These are phyloP conservation scores for Caenorhabditis doughertyi DNA, from an alignment of 2,888 invertebrate species.

Conservation along the genomic window DNA sequence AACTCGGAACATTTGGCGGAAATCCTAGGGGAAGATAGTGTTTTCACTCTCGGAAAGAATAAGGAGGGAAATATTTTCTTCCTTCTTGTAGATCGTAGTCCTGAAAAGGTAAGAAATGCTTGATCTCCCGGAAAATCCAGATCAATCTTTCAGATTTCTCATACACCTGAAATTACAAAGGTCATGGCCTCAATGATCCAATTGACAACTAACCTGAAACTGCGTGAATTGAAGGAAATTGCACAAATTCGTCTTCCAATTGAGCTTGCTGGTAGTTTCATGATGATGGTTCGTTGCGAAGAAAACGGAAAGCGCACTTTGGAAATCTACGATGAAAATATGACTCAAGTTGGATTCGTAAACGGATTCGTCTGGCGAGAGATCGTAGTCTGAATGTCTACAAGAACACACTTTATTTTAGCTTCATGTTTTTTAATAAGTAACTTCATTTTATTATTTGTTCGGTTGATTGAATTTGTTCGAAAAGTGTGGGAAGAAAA, in stretches of 20 bases:
- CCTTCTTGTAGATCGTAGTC: conserved; percentile 52
- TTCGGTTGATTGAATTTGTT: conserved; percentile 41
- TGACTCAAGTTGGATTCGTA: conserved; percentile 57
- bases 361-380: conserved; percentile 58
- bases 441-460: conserved; percentile 6
- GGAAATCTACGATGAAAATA: conserved; percentile 58
- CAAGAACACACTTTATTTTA: no score
- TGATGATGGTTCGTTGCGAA: conserved; percentile 44
- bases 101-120: conserved; percentile 31
- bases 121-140: background rate
- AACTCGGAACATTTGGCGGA: conserved; percentile 24
- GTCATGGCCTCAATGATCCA: conserved; percentile 53
- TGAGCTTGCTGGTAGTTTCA: conserved; percentile 56
- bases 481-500: background rate
- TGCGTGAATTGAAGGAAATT: conserved; percentile 56
- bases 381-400: conserved; percentile 39
- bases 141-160: conserved; percentile 30
- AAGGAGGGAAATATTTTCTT: conserved; percentile 39
- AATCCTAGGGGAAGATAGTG: conserved; percentile 40
- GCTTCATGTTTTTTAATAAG: conserved; percentile 1
- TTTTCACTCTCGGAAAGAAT: conserved; percentile 56
- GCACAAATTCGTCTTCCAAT: conserved; percentile 60
- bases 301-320: conserved; percentile 37
- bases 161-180: conserved; percentile 45
- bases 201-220: conserved; percentile 57